phyloP scores from a whole-genome alignment of 2,888 invertebrate genomes.

The Melanotus villosus region DNA sequence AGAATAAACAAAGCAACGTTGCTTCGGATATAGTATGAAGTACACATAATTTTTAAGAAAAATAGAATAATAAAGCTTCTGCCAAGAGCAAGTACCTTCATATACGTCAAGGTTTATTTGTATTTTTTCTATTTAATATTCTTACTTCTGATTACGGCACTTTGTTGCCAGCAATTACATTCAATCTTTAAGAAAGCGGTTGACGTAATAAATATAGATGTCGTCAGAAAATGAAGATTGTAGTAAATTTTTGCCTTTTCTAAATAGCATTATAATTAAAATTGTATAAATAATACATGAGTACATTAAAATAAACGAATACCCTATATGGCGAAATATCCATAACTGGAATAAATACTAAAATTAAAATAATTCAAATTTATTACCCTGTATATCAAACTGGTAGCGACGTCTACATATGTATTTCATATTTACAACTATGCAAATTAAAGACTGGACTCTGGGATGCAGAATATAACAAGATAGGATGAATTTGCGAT shows the following conservation, averaged over 20 bases:
- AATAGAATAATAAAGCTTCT: too few relatives aligned
- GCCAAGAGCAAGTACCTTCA: too few relatives aligned
- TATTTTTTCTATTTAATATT: too few relatives aligned
- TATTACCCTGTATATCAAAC: constrained; percentile 60
- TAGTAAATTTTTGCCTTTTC: neutral
- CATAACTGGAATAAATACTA: constrained; percentile 62
- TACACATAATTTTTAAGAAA: too few relatives aligned
- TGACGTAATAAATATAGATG: neutral
- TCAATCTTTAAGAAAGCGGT: neutral
- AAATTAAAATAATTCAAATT: constrained; percentile 63
- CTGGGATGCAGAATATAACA: constrained; percentile 48
- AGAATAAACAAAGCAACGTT: too few relatives aligned
- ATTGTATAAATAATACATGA: constrained; percentile 55
- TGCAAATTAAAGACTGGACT: constrained; percentile 56
- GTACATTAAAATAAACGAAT: constrained; percentile 57
- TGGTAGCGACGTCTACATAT: constrained; percentile 60
- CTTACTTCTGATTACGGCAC: too few relatives aligned
- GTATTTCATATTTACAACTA: constrained; percentile 61
- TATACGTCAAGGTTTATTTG: too few relatives aligned
- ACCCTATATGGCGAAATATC: constrained; percentile 58
- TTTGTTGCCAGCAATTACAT: neutral
- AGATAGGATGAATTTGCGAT: constrained; percentile 53
- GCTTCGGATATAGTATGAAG: too few relatives aligned
- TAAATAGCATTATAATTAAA: constrained; percentile 28
- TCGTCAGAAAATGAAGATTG: constrained; percentile 1